These are phyloP conservation scores for Stomorhina lunata DNA, from an alignment of 2,888 invertebrate species.

Conservation along the genomic window DNA sequence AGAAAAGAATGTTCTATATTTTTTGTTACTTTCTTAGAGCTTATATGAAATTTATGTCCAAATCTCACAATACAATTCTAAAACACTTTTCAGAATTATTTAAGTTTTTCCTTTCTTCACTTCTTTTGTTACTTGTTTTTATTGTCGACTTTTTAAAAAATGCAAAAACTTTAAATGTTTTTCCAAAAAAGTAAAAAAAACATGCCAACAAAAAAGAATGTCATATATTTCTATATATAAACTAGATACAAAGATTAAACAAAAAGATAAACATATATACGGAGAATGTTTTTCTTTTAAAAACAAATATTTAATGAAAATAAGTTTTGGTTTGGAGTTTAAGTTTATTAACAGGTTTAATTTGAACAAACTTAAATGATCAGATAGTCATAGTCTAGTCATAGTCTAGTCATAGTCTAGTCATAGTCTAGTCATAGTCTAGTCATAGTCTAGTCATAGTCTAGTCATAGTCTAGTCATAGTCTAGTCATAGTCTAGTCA, in stretches of 20 bases:
- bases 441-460: too few species aligned
- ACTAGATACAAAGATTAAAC: conserved; percentile 11
- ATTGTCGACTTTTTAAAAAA: conserved; percentile 20
- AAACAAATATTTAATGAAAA: too few species aligned
- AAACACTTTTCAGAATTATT: conserved; percentile 40
- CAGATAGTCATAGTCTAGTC: too few species aligned
- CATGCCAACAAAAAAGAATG: conserved; percentile 30
- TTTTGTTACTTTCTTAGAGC: background rate
- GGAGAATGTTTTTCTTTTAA: too few species aligned
- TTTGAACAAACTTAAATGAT: too few species aligned
- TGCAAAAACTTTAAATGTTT: conserved; percentile 23
- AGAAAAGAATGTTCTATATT: background rate
- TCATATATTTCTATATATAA: conserved; percentile 32
- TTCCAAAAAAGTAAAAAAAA: background rate
- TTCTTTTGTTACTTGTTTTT: conserved; percentile 8
- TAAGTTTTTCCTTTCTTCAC: conserved; percentile 23
- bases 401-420: too few species aligned
- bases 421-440: too few species aligned
- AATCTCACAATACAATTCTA: conserved; percentile 39
- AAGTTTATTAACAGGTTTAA: too few species aligned
- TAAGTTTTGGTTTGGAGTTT: too few species aligned
- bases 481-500: too few species aligned
- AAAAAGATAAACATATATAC: background rate
- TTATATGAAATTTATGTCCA: conserved; percentile 57
- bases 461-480: too few species aligned